Conservation (phyloP, 2,113 vertebrate species). For the Hydrochoerus hydrochaeris region DNA sequence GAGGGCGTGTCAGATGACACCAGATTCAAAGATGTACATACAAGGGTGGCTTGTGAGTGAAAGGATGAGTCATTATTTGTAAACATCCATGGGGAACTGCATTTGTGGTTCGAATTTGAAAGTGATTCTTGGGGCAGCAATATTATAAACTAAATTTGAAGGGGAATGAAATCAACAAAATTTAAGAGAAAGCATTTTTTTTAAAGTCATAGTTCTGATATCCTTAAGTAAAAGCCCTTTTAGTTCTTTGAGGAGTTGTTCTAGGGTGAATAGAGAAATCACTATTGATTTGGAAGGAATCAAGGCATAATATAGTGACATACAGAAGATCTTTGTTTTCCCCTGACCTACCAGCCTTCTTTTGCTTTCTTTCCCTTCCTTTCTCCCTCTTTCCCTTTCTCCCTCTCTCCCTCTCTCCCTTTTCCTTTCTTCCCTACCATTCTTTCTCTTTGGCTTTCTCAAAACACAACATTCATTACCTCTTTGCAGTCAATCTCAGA, state of each 20-base stretch:
- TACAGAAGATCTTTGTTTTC: not conserved
- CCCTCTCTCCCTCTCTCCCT: not conserved
- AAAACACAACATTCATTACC: not conserved
- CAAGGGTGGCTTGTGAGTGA: not conserved
- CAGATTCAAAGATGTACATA: not conserved
- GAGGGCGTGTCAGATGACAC: not conserved
- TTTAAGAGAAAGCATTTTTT: constrained; percentile 31
- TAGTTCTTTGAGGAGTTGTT: not conserved
- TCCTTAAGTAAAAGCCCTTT: not conserved
- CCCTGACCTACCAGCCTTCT: not conserved
- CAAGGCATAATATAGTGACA: not conserved
- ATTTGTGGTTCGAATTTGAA: not conserved
- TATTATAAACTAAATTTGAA: not conserved
- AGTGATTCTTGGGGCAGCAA: not conserved
- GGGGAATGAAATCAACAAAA: not conserved
- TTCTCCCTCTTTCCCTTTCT: not conserved
- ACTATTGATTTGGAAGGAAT: not conserved
- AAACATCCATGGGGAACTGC: not conserved
- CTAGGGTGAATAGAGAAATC: not conserved
- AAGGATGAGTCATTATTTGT: not conserved
- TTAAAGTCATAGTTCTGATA: not conserved
- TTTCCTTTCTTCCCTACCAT: no score
- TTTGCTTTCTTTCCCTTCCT: not conserved
- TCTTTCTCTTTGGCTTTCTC: not conserved
- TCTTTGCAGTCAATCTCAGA: not conserved